Conservation (phyloP, 2,888 invertebrate species). For the Slavum lentiscoides region DNA sequence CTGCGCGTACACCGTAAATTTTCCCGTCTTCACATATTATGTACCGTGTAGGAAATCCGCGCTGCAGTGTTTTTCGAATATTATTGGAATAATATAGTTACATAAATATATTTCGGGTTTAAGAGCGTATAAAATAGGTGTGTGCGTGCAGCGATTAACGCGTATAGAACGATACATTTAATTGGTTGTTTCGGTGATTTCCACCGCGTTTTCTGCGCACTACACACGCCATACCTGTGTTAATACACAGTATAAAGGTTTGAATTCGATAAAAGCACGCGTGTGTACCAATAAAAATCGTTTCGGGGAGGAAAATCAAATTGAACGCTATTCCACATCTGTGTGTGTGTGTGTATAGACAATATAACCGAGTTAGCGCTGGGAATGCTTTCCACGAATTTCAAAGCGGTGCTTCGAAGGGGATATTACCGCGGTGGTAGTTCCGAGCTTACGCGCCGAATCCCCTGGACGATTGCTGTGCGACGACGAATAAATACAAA, state of each 20-base stretch:
- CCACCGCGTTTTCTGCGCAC: no score
- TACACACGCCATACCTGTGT: no score
- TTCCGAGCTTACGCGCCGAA: background rate
- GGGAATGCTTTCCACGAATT: slow-evolving; percentile 11
- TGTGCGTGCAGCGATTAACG: no score
- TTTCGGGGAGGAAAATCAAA: slow-evolving; percentile 10
- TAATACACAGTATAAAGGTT: background rate
- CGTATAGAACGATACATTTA: no score
- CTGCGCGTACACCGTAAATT: no score
- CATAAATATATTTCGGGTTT: no score
- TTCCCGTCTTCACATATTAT: no score
- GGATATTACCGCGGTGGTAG: no score
- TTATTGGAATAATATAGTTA: no score
- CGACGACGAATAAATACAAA: slow-evolving; percentile 5
- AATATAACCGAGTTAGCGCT: slow-evolving; percentile 27
- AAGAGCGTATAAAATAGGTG: no score
- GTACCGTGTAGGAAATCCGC: background rate
- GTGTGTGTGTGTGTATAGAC: background rate
- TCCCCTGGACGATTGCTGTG: slow-evolving; percentile 15
- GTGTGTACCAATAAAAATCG: slow-evolving; percentile 14
- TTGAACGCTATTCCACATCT: slow-evolving; percentile 6
- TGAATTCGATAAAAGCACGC: background rate
- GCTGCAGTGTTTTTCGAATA: no score
- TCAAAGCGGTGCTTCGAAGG: slow-evolving; percentile 28
- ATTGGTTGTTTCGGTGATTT: no score